A percentile compares a stretch with the other conserved stretches of the same genome.
Conservation (phyloP, 2,888 invertebrate species). For the Caenorhabditis angaria region DNA sequence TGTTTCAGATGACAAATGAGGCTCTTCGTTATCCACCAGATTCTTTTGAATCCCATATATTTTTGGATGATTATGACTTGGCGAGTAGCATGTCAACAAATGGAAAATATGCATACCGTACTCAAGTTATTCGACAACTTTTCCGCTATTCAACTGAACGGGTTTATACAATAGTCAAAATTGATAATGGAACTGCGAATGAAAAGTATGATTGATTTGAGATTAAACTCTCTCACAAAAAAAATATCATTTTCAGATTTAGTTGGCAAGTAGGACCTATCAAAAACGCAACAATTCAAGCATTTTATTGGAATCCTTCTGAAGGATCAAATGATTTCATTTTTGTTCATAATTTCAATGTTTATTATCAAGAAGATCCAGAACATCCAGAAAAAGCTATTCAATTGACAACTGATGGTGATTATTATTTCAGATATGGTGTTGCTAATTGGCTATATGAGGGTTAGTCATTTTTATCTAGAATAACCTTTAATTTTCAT, state of each 20-base stretch:
- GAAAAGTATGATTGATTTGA: constrained; percentile 1
- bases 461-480: constrained; percentile 25
- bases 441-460: constrained; percentile 58
- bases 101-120: constrained; percentile 33
- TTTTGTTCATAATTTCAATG: constrained; percentile 45
- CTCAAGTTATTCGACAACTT: constrained; percentile 26
- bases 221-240: not conserved
- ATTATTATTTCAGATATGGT: constrained; percentile 47
- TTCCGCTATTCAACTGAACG: constrained; percentile 48
- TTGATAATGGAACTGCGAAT: constrained; percentile 24
- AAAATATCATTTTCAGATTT: constrained; percentile 21
- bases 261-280: constrained; percentile 38
- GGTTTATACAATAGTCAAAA: constrained; percentile 33
- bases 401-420: constrained; percentile 45
- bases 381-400: constrained; percentile 44
- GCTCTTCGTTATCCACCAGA: constrained; percentile 10
- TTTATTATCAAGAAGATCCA: constrained; percentile 58
- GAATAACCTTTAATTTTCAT: not conserved
- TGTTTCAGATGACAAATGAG: constrained; percentile 13
- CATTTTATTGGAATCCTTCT: constrained; percentile 54
- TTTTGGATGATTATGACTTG: constrained; percentile 19
- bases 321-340: constrained; percentile 45
- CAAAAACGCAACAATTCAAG: constrained; percentile 41
- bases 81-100: constrained; percentile 28
- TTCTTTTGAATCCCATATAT: constrained; percentile 7